phyloP scores from a whole-genome alignment of 2,888 invertebrate genomes.

The Eubasilissa splendida region DNA sequence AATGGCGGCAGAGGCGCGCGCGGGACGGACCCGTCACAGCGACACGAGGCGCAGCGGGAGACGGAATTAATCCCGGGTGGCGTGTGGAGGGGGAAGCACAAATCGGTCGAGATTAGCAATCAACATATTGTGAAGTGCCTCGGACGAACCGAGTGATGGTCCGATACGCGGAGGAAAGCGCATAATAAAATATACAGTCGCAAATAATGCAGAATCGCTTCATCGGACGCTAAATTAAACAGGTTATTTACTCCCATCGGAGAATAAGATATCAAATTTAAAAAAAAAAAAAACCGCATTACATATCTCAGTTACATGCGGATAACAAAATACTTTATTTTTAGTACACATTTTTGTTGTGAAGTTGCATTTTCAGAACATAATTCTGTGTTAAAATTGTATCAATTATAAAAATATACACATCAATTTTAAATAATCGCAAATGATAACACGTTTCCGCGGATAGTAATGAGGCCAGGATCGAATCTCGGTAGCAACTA shows the following conservation, averaged over 20 bases:
- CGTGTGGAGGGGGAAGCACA: background rate
- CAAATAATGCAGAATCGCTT: background rate
- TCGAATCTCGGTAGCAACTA: too few species aligned
- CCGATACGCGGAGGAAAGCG: background rate
- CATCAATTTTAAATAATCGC: too few species aligned
- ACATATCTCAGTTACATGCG: too few species aligned
- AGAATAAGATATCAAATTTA: too few species aligned
- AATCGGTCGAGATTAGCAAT: background rate
- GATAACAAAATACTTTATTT: too few species aligned
- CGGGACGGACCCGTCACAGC: background rate
- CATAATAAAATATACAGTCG: background rate
- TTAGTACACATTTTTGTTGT: too few species aligned
- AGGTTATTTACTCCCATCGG: background rate
- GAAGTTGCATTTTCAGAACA: too few species aligned
- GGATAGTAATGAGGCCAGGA: too few species aligned
- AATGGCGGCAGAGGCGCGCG: slow-evolving; percentile 6
- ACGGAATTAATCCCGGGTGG: slow-evolving; percentile 1
- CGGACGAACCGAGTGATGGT: background rate
- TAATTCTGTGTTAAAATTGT: too few species aligned
- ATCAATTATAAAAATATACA: too few species aligned
- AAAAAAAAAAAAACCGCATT: too few species aligned
- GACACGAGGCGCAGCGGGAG: slow-evolving; percentile 15
- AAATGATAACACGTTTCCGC: too few species aligned
- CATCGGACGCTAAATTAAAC: background rate
- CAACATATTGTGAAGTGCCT: slow-evolving; percentile 20